Evolutionary conservation across 2,888 invertebrate genomes (phyloP).

Genomic region (Mantis religiosa): DNA sequence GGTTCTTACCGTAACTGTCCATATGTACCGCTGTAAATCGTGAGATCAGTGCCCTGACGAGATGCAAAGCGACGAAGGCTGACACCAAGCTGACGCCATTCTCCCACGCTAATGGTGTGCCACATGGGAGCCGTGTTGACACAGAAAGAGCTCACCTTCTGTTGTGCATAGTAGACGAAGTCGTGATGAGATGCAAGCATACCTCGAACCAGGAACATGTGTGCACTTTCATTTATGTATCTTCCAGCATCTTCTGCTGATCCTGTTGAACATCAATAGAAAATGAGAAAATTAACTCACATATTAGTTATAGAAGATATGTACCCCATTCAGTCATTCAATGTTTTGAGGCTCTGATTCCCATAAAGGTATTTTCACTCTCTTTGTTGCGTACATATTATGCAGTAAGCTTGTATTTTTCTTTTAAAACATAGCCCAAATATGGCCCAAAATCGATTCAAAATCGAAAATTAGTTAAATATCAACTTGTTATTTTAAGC

Average conservation of each 20-base stretch:
- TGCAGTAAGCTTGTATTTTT: no score
- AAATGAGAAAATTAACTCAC: no score
- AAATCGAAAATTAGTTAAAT: no score
- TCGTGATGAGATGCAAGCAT: not conserved
- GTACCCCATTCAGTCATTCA: no score
- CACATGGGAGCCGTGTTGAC: conserved; percentile 1
- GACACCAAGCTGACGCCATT: not conserved
- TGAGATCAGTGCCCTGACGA: not conserved
- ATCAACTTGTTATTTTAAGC: no score
- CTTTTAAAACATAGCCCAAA: no score
- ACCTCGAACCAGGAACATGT: not conserved
- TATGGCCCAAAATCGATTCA: no score
- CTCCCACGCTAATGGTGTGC: not conserved
- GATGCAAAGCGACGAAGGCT: not conserved
- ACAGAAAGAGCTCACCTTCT: not conserved
- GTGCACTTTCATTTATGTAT: not conserved
- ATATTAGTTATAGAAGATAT: no score
- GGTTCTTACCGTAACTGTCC: not conserved
- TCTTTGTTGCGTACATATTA: no score
- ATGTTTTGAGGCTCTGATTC: no score
- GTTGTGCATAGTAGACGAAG: not conserved
- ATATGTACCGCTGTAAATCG: not conserved
- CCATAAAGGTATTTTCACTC: no score
- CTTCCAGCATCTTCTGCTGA: not conserved
- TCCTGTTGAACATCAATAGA: not conserved